Percentiles rank a stretch among this genome's conserved stretches.
phyloP scores from a whole-genome alignment of 2,797 vertebrate genomes.

The Enteromius unitaeniatus region DNA sequence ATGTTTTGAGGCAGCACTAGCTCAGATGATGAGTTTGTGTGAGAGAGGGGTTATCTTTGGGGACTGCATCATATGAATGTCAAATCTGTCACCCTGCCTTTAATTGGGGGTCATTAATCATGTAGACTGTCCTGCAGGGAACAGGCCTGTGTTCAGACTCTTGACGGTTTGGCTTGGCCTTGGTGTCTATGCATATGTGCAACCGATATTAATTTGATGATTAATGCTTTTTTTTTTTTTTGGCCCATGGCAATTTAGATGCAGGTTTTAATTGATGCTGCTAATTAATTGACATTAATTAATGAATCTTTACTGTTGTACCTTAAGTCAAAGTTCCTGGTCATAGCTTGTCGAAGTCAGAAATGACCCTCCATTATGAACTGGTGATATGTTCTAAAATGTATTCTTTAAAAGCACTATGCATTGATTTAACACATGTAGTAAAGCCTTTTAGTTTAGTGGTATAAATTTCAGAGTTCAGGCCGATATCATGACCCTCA shows the following conservation, averaged over 20 bases:
- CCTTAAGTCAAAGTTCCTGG: constrained; percentile 38
- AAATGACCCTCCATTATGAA: constrained; percentile 26
- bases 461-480: constrained; percentile 76
- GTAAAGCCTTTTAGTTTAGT: constrained; percentile 67
- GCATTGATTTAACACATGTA: constrained; percentile 30
- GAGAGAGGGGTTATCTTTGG: constrained; percentile 59
- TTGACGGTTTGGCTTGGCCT: constrained; percentile 65
- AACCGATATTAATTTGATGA: constrained; percentile 25
- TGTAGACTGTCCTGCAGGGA: constrained; percentile 73
- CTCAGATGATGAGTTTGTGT: constrained; percentile 20
- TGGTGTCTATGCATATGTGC: constrained; percentile 34
- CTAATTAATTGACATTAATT: constrained; percentile 5
- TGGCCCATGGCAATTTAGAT: not conserved
- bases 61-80: constrained; percentile 70
- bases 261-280: not conserved
- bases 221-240: constrained; percentile 32
- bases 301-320: constrained; percentile 12
- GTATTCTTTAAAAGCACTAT: constrained; percentile 28
- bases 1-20: not conserved
- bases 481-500: constrained; percentile 83
- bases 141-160: constrained; percentile 74
- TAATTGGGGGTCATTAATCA: constrained; percentile 86
- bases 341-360: constrained; percentile 26
- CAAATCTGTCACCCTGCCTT: constrained; percentile 76
- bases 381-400: constrained; percentile 10